phyloP scores from a whole-genome alignment of 2,113 vertebrate genomes.

The Aldabrachelys gigantea region DNA sequence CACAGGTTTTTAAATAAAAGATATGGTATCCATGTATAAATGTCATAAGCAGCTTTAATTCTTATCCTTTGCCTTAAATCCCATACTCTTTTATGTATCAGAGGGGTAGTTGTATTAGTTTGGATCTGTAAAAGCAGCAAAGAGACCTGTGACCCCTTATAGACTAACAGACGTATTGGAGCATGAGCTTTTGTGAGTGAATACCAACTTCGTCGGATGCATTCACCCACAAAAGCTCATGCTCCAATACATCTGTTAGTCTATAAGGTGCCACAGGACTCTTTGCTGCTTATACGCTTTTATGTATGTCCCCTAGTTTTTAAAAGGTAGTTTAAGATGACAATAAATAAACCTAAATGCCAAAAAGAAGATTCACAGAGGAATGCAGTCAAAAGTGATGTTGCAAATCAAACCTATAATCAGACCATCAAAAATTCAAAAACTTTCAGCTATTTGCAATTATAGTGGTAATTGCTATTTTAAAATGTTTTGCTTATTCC shows the following conservation, averaged over 20 bases:
- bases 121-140: too few species aligned
- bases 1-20: neutral
- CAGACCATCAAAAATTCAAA: slow-evolving; percentile 78
- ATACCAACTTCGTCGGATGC: too few species aligned
- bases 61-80: neutral
- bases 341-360: slow-evolving; percentile 39
- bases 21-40: neutral
- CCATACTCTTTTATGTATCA: neutral
- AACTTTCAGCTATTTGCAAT: slow-evolving; percentile 80
- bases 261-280: too few species aligned
- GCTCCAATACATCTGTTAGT: too few species aligned
- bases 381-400: slow-evolving; percentile 77
- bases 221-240: too few species aligned
- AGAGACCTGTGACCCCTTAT: too few species aligned
- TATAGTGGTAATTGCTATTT: slow-evolving; percentile 81
- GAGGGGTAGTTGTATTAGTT: too few species aligned
- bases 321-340: neutral
- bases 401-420: slow-evolving; percentile 80
- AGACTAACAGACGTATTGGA: too few species aligned
- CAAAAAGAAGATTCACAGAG: slow-evolving; percentile 66
- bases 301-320: neutral
- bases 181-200: too few species aligned
- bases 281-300: neutral
- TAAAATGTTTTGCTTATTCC: slow-evolving; percentile 80
- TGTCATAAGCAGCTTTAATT: neutral